Conservation (phyloP, 2,888 invertebrate genomes). For the Tillus elongatus region DNA sequence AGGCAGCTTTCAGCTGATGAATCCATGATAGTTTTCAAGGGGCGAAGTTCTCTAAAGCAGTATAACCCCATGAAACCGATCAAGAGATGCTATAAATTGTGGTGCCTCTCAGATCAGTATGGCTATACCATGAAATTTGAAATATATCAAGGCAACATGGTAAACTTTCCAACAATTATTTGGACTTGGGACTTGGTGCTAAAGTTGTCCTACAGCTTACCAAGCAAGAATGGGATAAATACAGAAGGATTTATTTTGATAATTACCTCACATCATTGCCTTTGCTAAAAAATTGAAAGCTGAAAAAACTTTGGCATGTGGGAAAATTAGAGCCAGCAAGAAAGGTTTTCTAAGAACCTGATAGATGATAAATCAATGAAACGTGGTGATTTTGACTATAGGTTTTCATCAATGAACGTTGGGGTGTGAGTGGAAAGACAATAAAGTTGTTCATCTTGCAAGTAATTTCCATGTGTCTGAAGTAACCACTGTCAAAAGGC, state of each 20-base stretch:
- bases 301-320: slow-evolving; percentile 19
- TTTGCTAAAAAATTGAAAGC: slow-evolving; percentile 18
- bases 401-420: slow-evolving; percentile 13
- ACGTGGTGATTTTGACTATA: slow-evolving; percentile 19
- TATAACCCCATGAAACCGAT: slow-evolving; percentile 24
- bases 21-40: slow-evolving; percentile 21
- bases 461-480: slow-evolving; percentile 21
- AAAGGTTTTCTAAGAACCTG: slow-evolving; percentile 14
- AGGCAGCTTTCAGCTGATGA: slow-evolving; percentile 16
- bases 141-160: slow-evolving; percentile 23
- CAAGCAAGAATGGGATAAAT: slow-evolving; percentile 16
- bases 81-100: slow-evolving; percentile 23
- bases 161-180: slow-evolving; percentile 16
- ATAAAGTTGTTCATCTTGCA: slow-evolving; percentile 15
- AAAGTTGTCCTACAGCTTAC: slow-evolving; percentile 21
- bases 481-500: too few species aligned
- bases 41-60: slow-evolving; percentile 18
- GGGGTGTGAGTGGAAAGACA: slow-evolving; percentile 19
- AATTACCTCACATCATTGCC: slow-evolving; percentile 19
- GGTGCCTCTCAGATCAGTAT: slow-evolving; percentile 18
- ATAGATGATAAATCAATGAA: slow-evolving; percentile 16
- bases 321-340: slow-evolving; percentile 16
- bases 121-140: slow-evolving; percentile 20
- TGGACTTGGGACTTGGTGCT: slow-evolving; percentile 21
- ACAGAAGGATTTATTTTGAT: slow-evolving; percentile 16